These are phyloP conservation scores for Poicephalus meyeri DNA, from an alignment of 2,113 vertebrate genomes.

Conservation along the genomic window DNA sequence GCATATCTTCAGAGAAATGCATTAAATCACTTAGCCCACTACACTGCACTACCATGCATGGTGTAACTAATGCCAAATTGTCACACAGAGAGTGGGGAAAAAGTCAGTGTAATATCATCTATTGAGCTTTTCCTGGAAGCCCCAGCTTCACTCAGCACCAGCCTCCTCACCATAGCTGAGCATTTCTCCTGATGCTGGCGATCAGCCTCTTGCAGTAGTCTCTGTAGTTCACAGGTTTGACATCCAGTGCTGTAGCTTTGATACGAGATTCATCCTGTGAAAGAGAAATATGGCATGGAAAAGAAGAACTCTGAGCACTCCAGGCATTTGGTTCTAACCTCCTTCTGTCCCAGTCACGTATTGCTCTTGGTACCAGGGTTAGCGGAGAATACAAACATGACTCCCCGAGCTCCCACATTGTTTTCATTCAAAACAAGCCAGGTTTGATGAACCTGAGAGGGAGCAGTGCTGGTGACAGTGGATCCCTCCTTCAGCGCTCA, in stretches of 20 bases:
- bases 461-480: not conserved
- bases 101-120: not conserved
- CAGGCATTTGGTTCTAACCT: not conserved
- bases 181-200: slow-evolving; percentile 84
- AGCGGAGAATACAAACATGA: not conserved
- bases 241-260: slow-evolving; percentile 89
- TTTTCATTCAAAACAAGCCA: not conserved
- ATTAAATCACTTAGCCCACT: not conserved
- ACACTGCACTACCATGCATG: not conserved
- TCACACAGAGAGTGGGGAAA: not conserved
- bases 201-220: slow-evolving; percentile 92
- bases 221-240: slow-evolving; percentile 90
- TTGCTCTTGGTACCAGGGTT: not conserved
- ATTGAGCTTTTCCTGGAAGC: not conserved
- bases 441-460: not conserved
- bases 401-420: not conserved
- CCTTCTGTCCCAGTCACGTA: not conserved
- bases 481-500: not conserved
- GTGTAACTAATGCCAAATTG: not conserved
- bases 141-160: not conserved
- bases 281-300: slow-evolving; percentile 2
- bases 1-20: not conserved
- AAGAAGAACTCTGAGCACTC: not conserved
- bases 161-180: slow-evolving; percentile 55
- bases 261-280: slow-evolving; percentile 93